phyloP scores from a whole-genome alignment of 37 sponge, comb jelly and placozoan species.

The Aplysina aerophoba region DNA sequence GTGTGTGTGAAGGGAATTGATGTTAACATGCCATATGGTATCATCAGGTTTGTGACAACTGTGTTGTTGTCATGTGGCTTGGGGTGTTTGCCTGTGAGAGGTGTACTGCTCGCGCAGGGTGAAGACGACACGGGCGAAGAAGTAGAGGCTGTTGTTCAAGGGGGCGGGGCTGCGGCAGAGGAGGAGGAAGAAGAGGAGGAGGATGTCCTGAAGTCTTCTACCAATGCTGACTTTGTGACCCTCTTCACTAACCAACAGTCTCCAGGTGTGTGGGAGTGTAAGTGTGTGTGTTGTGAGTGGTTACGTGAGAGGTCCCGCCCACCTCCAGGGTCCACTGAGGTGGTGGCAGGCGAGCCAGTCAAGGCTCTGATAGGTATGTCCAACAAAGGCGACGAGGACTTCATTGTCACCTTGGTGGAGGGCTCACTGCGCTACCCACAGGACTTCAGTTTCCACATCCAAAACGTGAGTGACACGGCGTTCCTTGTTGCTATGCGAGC shows the following conservation, averaged over 20 bases:
- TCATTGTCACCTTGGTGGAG: slow-evolving; percentile 75
- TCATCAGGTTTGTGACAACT: not conserved
- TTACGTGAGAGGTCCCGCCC: slow-evolving; percentile 13
- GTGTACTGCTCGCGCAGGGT: not conserved
- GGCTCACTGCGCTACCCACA: slow-evolving; percentile 90
- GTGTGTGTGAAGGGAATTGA: too few relatives aligned
- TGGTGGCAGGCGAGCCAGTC: slow-evolving; percentile 71
- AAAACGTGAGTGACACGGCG: slow-evolving; percentile 96
- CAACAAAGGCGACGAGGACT: slow-evolving; percentile 54
- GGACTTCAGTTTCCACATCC: slow-evolving; percentile 90
- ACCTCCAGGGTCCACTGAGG: slow-evolving; percentile 34
- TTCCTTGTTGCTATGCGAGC: not conserved
- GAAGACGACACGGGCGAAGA: not conserved
- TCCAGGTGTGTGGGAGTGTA: not conserved
- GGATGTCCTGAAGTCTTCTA: slow-evolving; percentile 64
- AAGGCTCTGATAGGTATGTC: slow-evolving; percentile 71
- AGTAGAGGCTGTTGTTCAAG: not conserved
- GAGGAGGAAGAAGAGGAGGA: slow-evolving; percentile 87
- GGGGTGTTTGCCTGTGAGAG: not conserved
- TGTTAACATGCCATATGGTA: too few relatives aligned
- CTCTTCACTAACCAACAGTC: slow-evolving; percentile 65
- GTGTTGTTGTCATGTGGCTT: not conserved
- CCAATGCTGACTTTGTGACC: slow-evolving; percentile 64
- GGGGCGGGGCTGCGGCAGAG: slow-evolving; percentile 1
- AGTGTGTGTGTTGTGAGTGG: not conserved